These are phyloP conservation scores for Ormyrus labotus DNA, from an alignment of 2,888 invertebrate species.

Conservation along the genomic window DNA sequence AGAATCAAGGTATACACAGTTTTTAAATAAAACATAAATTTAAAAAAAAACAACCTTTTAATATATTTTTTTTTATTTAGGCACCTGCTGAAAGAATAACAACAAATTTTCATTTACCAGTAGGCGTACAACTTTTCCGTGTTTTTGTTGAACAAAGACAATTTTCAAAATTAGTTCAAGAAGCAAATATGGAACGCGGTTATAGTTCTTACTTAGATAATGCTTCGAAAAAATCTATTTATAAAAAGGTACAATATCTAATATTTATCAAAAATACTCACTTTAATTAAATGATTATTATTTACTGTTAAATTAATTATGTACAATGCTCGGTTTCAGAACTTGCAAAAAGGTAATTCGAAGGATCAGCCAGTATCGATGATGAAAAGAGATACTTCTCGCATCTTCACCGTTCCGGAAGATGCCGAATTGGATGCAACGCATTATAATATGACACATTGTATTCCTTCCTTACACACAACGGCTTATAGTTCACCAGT, in stretches of 20 bases:
- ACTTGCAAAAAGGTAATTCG: conserved; percentile 75
- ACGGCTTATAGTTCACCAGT: conserved; percentile 63
- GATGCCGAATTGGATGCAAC: conserved; percentile 78
- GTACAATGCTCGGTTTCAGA: conserved; percentile 68
- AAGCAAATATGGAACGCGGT: conserved; percentile 65
- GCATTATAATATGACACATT: conserved; percentile 57
- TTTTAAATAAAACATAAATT: conserved; percentile 4
- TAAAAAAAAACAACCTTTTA: background rate
- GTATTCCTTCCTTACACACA: conserved; percentile 60
- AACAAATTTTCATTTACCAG: conserved; percentile 84
- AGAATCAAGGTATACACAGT: conserved; percentile 81
- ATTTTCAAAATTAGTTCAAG: conserved; percentile 69
- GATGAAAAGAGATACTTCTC: conserved; percentile 87
- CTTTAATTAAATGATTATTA: background rate
- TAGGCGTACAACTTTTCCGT: conserved; percentile 87
- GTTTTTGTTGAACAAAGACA: conserved; percentile 85
- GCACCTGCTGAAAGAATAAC: conserved; percentile 85
- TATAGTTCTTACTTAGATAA: conserved; percentile 64
- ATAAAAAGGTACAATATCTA: conserved; percentile 45
- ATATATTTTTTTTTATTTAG: conserved; percentile 63
- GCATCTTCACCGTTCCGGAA: conserved; percentile 90
- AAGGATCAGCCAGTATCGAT: conserved; percentile 78
- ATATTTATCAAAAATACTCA: background rate
- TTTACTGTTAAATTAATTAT: conserved; percentile 9
- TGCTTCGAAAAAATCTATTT: conserved; percentile 45